These are phyloP conservation scores for Tipula lateralis DNA, from an alignment of 2,888 invertebrate genomes.

Conservation along the genomic window DNA sequence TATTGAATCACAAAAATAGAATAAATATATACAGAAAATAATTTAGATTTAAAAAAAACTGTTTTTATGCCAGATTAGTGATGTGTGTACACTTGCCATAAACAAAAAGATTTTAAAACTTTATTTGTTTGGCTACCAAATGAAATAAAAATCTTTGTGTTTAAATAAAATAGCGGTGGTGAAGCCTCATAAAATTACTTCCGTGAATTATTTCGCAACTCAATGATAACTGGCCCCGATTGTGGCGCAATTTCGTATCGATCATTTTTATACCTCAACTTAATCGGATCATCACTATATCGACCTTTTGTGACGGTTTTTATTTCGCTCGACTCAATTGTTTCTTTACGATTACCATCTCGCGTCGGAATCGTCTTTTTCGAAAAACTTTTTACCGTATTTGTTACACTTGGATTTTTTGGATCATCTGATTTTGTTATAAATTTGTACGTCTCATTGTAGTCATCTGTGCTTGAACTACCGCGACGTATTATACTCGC, in stretches of 20 bases:
- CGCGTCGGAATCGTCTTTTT: constrained; percentile 63
- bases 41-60: not conserved
- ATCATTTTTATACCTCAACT: constrained; percentile 50
- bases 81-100: not conserved
- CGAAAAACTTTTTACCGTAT: constrained; percentile 64
- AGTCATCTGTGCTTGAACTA: constrained; percentile 65
- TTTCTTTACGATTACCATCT: constrained; percentile 61
- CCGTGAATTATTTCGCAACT: constrained; percentile 51
- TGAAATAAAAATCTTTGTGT: constrained; percentile 9
- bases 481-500: constrained; percentile 56
- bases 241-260: constrained; percentile 35
- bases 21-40: not conserved
- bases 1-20: not conserved
- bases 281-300: constrained; percentile 53
- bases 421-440: constrained; percentile 64
- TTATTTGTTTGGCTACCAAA: not conserved
- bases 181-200: not conserved
- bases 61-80: not conserved
- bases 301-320: constrained; percentile 65
- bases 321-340: constrained; percentile 65
- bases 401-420: constrained; percentile 62
- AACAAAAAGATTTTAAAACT: constrained; percentile 11
- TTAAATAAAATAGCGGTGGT: not conserved
- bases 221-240: constrained; percentile 55
- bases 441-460: constrained; percentile 66